Percentiles rank a stretch among this genome's conserved stretches.
Conservation (phyloP, 2,888 invertebrate species). For the Cerastis rubricosa region DNA sequence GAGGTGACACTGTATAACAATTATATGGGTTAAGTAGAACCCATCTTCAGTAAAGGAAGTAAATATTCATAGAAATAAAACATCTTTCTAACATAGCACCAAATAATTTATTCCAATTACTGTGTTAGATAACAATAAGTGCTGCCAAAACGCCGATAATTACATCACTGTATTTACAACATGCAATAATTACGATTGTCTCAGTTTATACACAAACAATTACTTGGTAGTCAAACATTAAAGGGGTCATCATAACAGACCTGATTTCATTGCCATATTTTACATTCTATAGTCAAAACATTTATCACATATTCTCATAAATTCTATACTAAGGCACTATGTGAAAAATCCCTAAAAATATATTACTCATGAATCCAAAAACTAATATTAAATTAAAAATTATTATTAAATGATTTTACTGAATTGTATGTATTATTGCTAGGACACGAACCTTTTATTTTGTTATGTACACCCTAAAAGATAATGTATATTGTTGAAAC, state of each 20-base stretch:
- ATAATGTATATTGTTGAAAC: constrained; percentile 13
- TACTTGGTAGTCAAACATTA: constrained; percentile 56
- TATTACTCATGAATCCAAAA: constrained; percentile 45
- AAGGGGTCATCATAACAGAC: constrained; percentile 43
- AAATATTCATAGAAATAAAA: constrained; percentile 65
- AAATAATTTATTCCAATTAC: constrained; percentile 83
- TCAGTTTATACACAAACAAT: constrained; percentile 45
- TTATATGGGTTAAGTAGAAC: no score
- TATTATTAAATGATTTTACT: constrained; percentile 7
- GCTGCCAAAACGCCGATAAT: constrained; percentile 66
- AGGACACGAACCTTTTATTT: constrained; percentile 35
- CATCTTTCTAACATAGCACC: constrained; percentile 83
- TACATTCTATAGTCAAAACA: constrained; percentile 60
- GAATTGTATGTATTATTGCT: constrained; percentile 20
- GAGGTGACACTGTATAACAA: no score
- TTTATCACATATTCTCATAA: constrained; percentile 60
- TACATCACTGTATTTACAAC: constrained; percentile 68
- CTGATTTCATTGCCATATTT: constrained; percentile 62
- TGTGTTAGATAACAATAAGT: constrained; percentile 66
- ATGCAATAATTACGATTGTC: constrained; percentile 59
- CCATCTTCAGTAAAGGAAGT: not conserved
- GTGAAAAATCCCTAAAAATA: constrained; percentile 55
- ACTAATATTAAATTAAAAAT: constrained; percentile 18
- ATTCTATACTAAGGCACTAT: constrained; percentile 64
- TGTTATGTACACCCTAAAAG: constrained; percentile 53